These are phyloP conservation scores for Hydrozoanthus gracilis DNA, from an alignment of 92 coral and sea anemone species.

Conservation along the genomic window DNA sequence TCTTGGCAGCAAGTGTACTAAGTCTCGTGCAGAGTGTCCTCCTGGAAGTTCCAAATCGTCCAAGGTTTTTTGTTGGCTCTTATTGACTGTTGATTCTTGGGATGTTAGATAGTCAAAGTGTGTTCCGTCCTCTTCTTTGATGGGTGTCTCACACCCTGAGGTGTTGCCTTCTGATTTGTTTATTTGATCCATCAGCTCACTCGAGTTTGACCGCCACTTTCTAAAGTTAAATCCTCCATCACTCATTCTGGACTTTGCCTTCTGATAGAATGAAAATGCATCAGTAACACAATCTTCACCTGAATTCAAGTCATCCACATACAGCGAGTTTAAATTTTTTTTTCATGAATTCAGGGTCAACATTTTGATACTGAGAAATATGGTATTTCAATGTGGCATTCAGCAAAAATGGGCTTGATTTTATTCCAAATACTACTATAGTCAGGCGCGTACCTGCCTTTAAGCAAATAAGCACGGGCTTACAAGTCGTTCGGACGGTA, in stretches of 20 bases:
- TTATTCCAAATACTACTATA: constrained; percentile 35
- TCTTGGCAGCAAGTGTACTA: constrained; percentile 5
- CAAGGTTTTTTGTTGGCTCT: constrained; percentile 3
- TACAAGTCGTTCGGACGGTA: constrained; percentile 68
- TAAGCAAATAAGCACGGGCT: constrained; percentile 73
- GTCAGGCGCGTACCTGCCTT: constrained; percentile 79
- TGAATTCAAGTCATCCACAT: constrained; percentile 31
- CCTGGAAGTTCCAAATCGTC: constrained; percentile 8
- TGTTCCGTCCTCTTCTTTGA: constrained; percentile 18
- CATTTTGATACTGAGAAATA: constrained; percentile 4
- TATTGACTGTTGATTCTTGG: constrained; percentile 2
- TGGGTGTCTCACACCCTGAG: constrained; percentile 4
- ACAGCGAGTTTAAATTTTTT: constrained; percentile 1
- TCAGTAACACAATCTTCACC: constrained; percentile 25
- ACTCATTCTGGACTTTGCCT: neutral
- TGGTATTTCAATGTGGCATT: constrained; percentile 15
- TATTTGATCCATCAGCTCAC: constrained; percentile 12
- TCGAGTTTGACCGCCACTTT: constrained; percentile 40
- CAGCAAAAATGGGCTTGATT: constrained; percentile 19
- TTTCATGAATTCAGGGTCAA: constrained; percentile 7
- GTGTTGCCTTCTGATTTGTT: constrained; percentile 26
- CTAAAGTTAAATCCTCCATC: constrained; percentile 47
- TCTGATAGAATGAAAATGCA: constrained; percentile 17
- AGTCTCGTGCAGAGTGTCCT: constrained; percentile 29
- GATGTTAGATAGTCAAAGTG: neutral